phyloP scores from a whole-genome alignment of 1,140 invertebrate genomes.

The Whitmania pigra region DNA sequence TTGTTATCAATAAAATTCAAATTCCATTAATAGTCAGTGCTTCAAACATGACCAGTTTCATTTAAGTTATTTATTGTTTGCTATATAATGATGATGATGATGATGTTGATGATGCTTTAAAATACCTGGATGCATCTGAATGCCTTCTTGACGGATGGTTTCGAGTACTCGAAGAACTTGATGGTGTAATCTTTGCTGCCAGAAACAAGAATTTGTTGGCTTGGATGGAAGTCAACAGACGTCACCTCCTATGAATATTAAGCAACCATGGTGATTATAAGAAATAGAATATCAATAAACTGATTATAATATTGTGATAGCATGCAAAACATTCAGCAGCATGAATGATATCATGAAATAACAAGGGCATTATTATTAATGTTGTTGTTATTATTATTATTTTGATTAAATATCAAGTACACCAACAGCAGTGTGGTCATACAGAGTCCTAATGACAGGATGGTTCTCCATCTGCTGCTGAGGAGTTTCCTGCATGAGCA shows the following conservation, averaged over 20 bases:
- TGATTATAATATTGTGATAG: background rate
- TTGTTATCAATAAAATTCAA: no score
- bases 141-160: slow-evolving; percentile 93
- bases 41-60: no score
- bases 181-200: slow-evolving; percentile 84
- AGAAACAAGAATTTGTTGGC: slow-evolving; percentile 70
- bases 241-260: slow-evolving; percentile 65
- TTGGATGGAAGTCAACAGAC: slow-evolving; percentile 87
- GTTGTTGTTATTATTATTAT: no score
- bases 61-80: no score
- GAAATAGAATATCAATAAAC: background rate
- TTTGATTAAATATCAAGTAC: background rate
- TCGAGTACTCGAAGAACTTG: slow-evolving; percentile 93
- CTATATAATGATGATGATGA: no score
- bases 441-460: slow-evolving; percentile 94
- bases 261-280: no score
- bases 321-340: background rate
- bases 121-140: slow-evolving; percentile 70
- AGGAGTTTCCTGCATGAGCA: slow-evolving; percentile 58
- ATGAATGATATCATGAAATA: no score
- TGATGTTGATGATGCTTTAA: no score
- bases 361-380: no score
- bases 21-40: no score
- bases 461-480: slow-evolving; percentile 76
- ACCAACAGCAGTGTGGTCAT: slow-evolving; percentile 75